A percentile compares a stretch with the other conserved stretches of the same genome.
Evolutionary conservation across 2,797 vertebrate species (phyloP).

Genomic region (Chiroxiphia lanceolata): DNA sequence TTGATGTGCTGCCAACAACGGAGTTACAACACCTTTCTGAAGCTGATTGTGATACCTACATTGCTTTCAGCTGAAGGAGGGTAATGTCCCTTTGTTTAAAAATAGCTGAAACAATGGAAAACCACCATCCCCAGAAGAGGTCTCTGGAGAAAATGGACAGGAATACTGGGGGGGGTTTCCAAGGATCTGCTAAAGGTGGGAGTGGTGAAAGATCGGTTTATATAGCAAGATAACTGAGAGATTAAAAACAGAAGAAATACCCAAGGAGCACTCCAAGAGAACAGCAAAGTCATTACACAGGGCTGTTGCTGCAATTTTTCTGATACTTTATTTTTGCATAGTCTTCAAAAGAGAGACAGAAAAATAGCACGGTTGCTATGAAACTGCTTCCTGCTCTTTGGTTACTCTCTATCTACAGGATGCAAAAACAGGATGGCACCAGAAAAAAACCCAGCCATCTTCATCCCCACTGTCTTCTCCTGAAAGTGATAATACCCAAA

Average conservation of each 20-base stretch:
- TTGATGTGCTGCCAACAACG: not conserved
- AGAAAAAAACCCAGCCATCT: not conserved
- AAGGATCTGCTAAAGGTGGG: not conserved
- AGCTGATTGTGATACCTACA: not conserved
- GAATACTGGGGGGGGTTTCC: not conserved
- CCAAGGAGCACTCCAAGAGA: not conserved
- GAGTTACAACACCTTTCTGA: not conserved
- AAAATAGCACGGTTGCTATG: slow-evolving; percentile 23
- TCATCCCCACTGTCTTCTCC: not conserved
- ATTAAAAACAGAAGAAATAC: not conserved
- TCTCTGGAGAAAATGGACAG: not conserved
- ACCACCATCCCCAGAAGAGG: not conserved
- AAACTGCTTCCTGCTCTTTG: slow-evolving; percentile 36
- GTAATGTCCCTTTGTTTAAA: not conserved
- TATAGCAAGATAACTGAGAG: not conserved
- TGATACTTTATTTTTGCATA: not conserved
- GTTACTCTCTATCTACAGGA: slow-evolving; percentile 12
- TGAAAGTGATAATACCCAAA: not conserved
- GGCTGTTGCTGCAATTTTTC: not conserved
- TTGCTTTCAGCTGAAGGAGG: not conserved
- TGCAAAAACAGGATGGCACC: not conserved
- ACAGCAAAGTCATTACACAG: not conserved
- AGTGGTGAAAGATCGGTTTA: not conserved
- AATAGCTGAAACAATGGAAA: not conserved
- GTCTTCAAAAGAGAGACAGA: not conserved